Percentiles rank a stretch among this genome's conserved stretches.
Evolutionary conservation across 2,797 vertebrate species (phyloP).

Genomic region (Vireo griseus): DNA sequence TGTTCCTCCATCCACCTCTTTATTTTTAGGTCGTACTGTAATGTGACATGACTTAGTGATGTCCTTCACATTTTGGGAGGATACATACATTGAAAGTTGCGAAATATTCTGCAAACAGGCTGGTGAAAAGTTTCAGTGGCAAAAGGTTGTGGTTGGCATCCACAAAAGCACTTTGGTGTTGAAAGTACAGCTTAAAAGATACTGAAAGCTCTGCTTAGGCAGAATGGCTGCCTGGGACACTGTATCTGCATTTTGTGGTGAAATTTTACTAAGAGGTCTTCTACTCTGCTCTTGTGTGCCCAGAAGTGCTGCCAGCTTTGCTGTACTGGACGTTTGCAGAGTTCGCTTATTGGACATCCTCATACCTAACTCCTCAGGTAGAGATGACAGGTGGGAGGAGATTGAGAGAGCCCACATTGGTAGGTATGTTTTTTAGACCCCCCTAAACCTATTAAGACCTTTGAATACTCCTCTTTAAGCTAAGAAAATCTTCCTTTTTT

Average conservation of each 20-base stretch:
- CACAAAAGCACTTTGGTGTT: not conserved
- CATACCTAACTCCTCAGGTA: not conserved
- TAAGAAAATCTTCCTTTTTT: not conserved
- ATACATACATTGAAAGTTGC: not conserved
- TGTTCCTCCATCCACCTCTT: not conserved
- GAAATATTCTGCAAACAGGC: not conserved
- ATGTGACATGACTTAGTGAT: not conserved
- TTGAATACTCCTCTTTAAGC: not conserved
- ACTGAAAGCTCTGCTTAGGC: not conserved
- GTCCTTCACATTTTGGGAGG: not conserved
- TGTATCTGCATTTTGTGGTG: not conserved
- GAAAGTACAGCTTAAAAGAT: not conserved
- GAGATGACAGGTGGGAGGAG: not conserved
- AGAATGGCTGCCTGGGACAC: not conserved
- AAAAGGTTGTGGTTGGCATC: not conserved
- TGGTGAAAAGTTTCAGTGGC: not conserved
- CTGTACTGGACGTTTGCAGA: not conserved
- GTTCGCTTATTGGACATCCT: not conserved
- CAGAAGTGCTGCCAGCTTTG: not conserved
- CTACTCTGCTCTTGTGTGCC: not conserved
- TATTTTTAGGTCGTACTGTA: not conserved
- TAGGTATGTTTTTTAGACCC: not conserved
- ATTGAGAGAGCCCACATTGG: not conserved
- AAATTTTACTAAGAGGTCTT: not conserved
- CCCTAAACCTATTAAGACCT: not conserved